These are phyloP conservation scores for Meliscaeva auricollis DNA, from an alignment of 2,888 invertebrate species.

Conservation along the genomic window DNA sequence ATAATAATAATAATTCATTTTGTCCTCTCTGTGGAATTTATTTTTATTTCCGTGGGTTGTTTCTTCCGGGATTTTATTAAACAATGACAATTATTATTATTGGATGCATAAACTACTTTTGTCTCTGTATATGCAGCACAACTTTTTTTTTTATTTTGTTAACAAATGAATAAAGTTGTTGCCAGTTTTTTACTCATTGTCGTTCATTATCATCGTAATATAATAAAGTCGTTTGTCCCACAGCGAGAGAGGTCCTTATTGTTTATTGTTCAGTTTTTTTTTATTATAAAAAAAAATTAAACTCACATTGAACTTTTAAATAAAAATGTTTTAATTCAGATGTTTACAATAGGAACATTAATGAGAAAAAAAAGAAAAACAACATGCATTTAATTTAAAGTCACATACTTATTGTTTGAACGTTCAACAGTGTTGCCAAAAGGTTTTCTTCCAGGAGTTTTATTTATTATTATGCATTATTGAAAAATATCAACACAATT, in stretches of 20 bases:
- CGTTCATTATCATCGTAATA: slow-evolving; percentile 51
- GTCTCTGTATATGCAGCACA: slow-evolving; percentile 13
- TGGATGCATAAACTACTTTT: slow-evolving; percentile 20
- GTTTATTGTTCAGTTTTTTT: slow-evolving; percentile 1
- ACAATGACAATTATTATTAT: slow-evolving; percentile 42
- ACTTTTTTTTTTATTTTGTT: neutral
- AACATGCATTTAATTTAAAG: slow-evolving; percentile 21
- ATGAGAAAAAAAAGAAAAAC: no score
- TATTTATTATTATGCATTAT: no score
- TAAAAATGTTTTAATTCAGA: no score
- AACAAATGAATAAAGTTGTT: slow-evolving; percentile 41
- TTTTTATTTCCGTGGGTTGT: slow-evolving; percentile 33
- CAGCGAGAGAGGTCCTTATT: slow-evolving; percentile 3
- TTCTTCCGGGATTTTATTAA: slow-evolving; percentile 47
- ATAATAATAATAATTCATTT: neutral
- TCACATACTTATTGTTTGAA: neutral
- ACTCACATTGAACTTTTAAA: no score
- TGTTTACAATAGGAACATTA: no score
- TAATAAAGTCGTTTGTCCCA: slow-evolving; percentile 54
- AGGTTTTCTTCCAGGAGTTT: neutral
- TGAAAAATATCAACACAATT: no score
- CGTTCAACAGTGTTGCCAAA: neutral
- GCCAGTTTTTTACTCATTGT: neutral
- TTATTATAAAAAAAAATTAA: neutral
- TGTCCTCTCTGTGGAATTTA: slow-evolving; percentile 7